Base-by-base conservation (phyloP, 2,888 invertebrate species). In the Clistopyga incitator region DNA sequence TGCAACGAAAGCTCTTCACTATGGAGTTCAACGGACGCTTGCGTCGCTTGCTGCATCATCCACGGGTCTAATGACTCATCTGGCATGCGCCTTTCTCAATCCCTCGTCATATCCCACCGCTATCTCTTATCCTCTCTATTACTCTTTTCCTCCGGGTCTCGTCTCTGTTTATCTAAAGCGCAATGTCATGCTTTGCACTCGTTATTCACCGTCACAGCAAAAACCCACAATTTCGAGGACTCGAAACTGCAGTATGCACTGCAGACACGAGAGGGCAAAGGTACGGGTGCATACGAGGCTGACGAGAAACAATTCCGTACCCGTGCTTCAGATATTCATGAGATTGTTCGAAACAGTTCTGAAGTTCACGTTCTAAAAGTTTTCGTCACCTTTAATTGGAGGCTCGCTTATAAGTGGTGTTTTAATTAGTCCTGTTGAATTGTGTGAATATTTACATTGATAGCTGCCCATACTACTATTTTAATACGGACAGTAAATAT, bases 1-100 rank as follows among this genome's bases (percentile, higher is more conserved):
- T 13, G 20, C 23, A 52, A 18, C n/a, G n/a, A 56, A 6, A 52
- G 18, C 61, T 61, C 29, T 38, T 45, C 34, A 20, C 56, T 38
- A n/a, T 20, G 20, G 34, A 80, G 84, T 84, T 84, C 82, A 84
- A 82, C 68, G 79, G n/a, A 84, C 82, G 64, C 74, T 34, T 47
- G 64, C 56, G 34, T 82, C 54, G 74, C 74, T 77, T 72, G 42
- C 20, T 65, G 65, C 76, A 45, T 42, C 61, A n/a, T 29, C 13
- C 61, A 45, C 72, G 72, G 54, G 80, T 82, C 82, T 84, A 82
- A 84, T 82, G 82, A 82, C 70, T 72, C 77, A 79, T 67, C 42
- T 56, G 10, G 1, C 38, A 34, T 61, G 61, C 34, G 34, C 38
- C 59, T 13, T 54, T 59, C 59, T 34, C n/a, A 59, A 34, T 34